Base-by-base conservation (phyloP, 2,113 vertebrate genomes). In the Crocuta crocuta region DNA sequence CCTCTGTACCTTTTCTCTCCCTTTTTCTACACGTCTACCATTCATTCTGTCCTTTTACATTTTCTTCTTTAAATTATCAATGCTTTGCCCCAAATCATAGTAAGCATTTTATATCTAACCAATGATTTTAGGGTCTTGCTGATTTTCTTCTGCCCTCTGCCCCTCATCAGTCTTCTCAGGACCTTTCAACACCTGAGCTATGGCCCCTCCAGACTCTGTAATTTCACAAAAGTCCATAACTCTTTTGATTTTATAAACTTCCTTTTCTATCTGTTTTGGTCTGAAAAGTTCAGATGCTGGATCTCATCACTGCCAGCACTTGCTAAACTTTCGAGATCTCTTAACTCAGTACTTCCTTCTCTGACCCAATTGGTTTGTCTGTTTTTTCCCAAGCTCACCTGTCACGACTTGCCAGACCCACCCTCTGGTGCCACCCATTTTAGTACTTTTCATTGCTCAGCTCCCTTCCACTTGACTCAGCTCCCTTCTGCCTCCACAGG, bases 1-100 rank as follows among this genome's bases (percentile, higher is more conserved):
- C 50, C 9, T 88, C 24, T 68, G 10, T 43, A 61, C 35, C 39
- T 82, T 68, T 82, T 28, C 31, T 76, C 50, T 82, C 39, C 65
- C 2, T 74, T 68, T 87, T 88, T 65, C 55, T 86, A 88, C 66
- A 82, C 8, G 53, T 73, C 24, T 48, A 71, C 11, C 55, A 50
- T 73, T 85, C 73, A 95, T 53, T 83, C 28, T 15, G 91, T 33
- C 10, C 24, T 63, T 82, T 66, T 91, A 82, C 17, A 70, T 91
- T 91, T 87, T 91, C 48, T 91, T 91, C 33, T 92, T 94, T 63
- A 50, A 84, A 95, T 95, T 43, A 91, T 63, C 76, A 28, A 81
- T 91, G 26, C 35, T 43, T 70, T 94, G 58, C 68, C 53, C 28
- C 35, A 91, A 63, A 55, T 26, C 45, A 68, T 12, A 91, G 43